These are phyloP conservation scores for Jacana jacana DNA, from an alignment of 2,113 vertebrate genomes.

Conservation along the genomic window DNA sequence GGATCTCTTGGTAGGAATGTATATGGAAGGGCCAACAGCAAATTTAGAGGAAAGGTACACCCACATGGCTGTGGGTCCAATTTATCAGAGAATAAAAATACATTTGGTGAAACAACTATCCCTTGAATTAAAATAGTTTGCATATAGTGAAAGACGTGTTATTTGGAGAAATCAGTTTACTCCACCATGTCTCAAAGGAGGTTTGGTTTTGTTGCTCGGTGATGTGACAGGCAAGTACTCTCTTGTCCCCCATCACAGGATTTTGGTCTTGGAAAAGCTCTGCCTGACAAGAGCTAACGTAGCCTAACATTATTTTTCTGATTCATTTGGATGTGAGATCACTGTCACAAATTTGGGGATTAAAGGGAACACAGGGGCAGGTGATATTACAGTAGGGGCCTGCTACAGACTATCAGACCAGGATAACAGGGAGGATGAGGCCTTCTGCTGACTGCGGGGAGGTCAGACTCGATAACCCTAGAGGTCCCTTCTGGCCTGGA, in stretches of 20 bases:
- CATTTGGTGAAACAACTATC: neutral
- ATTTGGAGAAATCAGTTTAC: neutral
- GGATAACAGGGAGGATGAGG: no score
- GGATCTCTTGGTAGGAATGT: neutral
- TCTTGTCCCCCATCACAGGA: neutral
- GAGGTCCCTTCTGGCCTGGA: no score
- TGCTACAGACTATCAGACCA: no score
- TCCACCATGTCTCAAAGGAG: neutral
- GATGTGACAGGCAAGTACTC: neutral
- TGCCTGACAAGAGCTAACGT: neutral
- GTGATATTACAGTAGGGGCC: no score
- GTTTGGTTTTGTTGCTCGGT: neutral
- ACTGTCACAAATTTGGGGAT: neutral
- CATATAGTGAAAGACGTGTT: neutral
- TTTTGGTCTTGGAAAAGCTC: neutral
- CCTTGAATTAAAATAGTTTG: neutral
- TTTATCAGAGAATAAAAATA: neutral
- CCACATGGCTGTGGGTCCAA: fast-evolving
- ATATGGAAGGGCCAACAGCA: neutral
- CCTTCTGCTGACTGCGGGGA: no score
- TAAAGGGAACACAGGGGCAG: no score
- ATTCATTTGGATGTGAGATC: neutral
- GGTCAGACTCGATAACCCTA: no score
- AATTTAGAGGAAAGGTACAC: neutral
- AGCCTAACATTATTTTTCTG: neutral